phyloP scores from a whole-genome alignment of 2,888 invertebrate genomes.

The Leptinotarsa peninsularis region DNA sequence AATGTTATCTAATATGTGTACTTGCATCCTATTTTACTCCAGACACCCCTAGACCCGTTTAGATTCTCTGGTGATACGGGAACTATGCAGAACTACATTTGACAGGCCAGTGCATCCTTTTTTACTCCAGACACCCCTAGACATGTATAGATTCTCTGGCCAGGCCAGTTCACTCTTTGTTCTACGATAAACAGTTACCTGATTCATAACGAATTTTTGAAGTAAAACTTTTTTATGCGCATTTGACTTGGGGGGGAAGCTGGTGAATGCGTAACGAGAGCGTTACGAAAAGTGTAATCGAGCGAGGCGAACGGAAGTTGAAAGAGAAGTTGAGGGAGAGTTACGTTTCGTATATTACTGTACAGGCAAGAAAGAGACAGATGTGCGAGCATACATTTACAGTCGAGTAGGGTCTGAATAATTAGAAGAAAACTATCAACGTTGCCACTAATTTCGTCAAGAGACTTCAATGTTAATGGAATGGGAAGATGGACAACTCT shows the following conservation, averaged over 20 bases:
- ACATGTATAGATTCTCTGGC: neutral
- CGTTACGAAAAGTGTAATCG: neutral
- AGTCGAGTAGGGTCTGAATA: too few species aligned
- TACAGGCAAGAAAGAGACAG: too few species aligned
- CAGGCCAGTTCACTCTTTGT: neutral
- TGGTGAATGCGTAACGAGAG: neutral
- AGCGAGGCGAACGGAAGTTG: too few species aligned
- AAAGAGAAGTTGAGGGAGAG: too few species aligned
- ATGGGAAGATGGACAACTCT: too few species aligned
- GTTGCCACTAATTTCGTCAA: too few species aligned
- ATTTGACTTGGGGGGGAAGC: too few species aligned
- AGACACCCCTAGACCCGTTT: neutral
- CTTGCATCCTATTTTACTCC: neutral
- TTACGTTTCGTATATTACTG: too few species aligned
- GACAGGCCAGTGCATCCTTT: constrained; percentile 7
- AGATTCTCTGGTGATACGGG: neutral
- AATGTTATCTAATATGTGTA: neutral
- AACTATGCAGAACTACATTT: neutral
- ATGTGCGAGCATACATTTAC: too few species aligned
- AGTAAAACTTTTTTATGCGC: neutral
- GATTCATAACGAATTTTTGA: constrained; percentile 4
- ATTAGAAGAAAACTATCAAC: too few species aligned
- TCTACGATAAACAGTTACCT: constrained; percentile 1
- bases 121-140: neutral
- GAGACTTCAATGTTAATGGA: too few species aligned